These are phyloP conservation scores for Bufo gargarizans DNA, from an alignment of 2,113 vertebrate genomes.

Conservation along the genomic window DNA sequence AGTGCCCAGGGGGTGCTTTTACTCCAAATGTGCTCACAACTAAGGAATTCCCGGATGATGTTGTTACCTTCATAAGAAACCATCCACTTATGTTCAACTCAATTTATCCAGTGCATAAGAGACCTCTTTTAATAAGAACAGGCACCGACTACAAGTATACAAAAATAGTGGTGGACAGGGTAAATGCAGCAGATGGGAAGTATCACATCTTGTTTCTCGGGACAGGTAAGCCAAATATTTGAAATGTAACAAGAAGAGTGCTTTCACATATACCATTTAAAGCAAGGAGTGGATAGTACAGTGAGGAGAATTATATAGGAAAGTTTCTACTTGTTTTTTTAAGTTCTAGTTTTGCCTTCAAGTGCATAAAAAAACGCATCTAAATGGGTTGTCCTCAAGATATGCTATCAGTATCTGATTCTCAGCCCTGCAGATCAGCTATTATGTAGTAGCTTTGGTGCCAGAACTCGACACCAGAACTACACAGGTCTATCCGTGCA, in stretches of 20 bases:
- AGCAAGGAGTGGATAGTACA: too few species aligned
- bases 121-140: constrained; percentile 89
- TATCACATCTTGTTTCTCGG: constrained; percentile 96
- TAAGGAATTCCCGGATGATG: constrained; percentile 96
- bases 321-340: too few species aligned
- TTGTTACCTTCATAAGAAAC: constrained; percentile 95
- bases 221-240: constrained; percentile 77
- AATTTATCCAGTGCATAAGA: constrained; percentile 88
- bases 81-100: constrained; percentile 97
- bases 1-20: constrained; percentile 98
- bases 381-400: too few species aligned
- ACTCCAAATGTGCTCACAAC: constrained; percentile 90
- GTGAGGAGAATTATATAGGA: too few species aligned
- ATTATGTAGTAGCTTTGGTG: too few species aligned
- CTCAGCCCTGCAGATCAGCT: too few species aligned
- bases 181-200: constrained; percentile 89
- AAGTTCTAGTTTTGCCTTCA: too few species aligned
- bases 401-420: too few species aligned
- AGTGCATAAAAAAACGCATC: too few species aligned
- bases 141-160: constrained; percentile 93
- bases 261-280: too few species aligned
- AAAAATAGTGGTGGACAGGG: constrained; percentile 91
- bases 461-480: too few species aligned
- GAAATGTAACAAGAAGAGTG: background rate
- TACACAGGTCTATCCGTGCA: too few species aligned